Evolutionary conservation across 2,797 vertebrate genomes (phyloP), one percentile per base, ranked within the genome.

Genomic region (Okamejei kenojei): DNA sequence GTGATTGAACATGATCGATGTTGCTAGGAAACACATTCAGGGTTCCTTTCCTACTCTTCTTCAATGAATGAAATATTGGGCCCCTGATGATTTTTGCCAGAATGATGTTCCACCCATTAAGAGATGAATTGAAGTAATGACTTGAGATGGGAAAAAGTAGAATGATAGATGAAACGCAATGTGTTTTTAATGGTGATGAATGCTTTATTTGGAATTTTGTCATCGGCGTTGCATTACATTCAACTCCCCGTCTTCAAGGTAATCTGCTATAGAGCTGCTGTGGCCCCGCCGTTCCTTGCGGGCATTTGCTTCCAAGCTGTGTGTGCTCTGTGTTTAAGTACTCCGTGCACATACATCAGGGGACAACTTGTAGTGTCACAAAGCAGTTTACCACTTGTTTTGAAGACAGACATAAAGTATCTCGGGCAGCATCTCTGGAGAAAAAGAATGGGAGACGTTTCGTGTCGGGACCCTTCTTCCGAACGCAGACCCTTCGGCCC

Each of bases 141-240:
- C 58, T 86, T 86, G 82, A 86, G 82, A 29, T 65, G 82, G 82
- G 32, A 61, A 86, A 45, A 84, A 86, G 54, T 11, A 26, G n/a
- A 38, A 63, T 86, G 82, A 86, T 86, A 32, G 29, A 65, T 86
- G 58, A 61, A 32, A 17, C 45, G 32, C 26, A 84, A 86, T 65
- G 54, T n/a, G 58, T 86, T 86, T 86, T 61, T 65, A 86, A 86
- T 86, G 45, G 82, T 86, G 82, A 86, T 65, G 26, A 63, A 86
- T 86, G 54, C 26, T 86, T 65, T 86, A 86, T 86, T 86, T 86
- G 82, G 26, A 32, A 2, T 86, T 29, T n/a, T 13, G 26, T 63
- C 11, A n/a, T 61, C n/a, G 1, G n/a, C 15, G 26, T 86, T 29
- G 29, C 58, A 86, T n/a, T 63, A 32, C 65, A 86, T 86, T 63